These are phyloP conservation scores for Lophotis ruficrista DNA, from an alignment of 2,113 vertebrate species.

Conservation along the genomic window DNA sequence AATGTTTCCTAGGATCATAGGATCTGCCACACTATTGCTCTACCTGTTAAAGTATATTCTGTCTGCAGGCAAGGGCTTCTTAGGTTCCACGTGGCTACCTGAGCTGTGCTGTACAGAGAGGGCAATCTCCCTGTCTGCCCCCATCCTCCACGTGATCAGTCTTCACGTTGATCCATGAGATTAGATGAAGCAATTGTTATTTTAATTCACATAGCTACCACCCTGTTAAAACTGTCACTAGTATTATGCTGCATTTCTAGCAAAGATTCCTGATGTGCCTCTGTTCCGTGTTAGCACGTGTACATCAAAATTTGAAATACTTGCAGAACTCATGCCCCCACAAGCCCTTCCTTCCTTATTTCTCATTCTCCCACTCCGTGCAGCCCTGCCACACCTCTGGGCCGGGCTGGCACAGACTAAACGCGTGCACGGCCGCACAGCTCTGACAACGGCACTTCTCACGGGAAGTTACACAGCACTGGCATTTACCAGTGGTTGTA, in stretches of 20 bases:
- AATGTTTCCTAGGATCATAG: neutral
- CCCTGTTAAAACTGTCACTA: neutral
- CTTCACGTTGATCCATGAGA: neutral
- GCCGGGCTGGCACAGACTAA: neutral
- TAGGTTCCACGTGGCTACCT: neutral
- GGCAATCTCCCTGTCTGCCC: neutral
- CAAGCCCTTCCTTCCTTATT: too few species aligned
- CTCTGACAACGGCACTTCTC: neutral
- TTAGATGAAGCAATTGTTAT: neutral
- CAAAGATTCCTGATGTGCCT: neutral
- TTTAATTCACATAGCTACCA: neutral
- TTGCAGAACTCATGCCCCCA: neutral
- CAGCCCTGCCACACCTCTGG: neutral
- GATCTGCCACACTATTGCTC: neutral
- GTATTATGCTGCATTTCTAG: neutral
- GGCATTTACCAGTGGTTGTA: rapidly evolving
- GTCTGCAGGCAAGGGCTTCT: neutral
- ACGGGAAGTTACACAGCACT: rapidly evolving
- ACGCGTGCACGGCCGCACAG: rapidly evolving
- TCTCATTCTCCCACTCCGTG: rapidly evolving
- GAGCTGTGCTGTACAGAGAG: neutral
- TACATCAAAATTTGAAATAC: neutral
- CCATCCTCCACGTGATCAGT: neutral
- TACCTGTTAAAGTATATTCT: neutral
- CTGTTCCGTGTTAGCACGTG: neutral